These are phyloP conservation scores for Diplazon laetatorius DNA, from an alignment of 2,888 invertebrate species.

Conservation along the genomic window DNA sequence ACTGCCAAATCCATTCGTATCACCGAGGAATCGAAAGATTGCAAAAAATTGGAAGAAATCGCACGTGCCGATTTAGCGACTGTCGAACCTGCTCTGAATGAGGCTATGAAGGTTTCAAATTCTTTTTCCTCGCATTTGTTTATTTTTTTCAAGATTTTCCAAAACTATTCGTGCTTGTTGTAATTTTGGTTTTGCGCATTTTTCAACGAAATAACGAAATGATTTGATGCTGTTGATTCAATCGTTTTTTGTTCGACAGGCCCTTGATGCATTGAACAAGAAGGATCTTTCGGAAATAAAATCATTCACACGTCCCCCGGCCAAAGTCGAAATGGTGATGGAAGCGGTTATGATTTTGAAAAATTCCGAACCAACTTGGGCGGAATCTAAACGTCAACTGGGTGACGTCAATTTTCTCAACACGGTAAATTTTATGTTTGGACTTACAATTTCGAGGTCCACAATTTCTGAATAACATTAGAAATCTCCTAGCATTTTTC, in stretches of 20 bases:
- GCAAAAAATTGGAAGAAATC: constrained; percentile 91
- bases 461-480: neutral
- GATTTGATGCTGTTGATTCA: neutral
- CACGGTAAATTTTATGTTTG: constrained; percentile 76
- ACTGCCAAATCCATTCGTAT: constrained; percentile 89
- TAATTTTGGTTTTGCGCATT: no score
- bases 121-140: neutral
- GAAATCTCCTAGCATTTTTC: neutral
- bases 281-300: constrained; percentile 95
- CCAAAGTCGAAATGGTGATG: constrained; percentile 94
- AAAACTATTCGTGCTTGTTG: no score
- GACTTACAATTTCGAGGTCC: neutral
- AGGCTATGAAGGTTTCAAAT: constrained; percentile 86
- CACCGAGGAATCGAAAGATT: constrained; percentile 90
- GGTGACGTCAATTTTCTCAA: constrained; percentile 92
- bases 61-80: constrained; percentile 92
- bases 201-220: no score
- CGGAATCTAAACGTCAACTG: constrained; percentile 92
- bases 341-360: constrained; percentile 94
- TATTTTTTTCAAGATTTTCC: no score
- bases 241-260: constrained; percentile 80
- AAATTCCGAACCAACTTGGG: constrained; percentile 92
- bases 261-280: constrained; percentile 91
- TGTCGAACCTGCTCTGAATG: constrained; percentile 94
- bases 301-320: constrained; percentile 93